phyloP scores from a whole-genome alignment of 2,797 vertebrate genomes.

The Dryobates pubescens region DNA sequence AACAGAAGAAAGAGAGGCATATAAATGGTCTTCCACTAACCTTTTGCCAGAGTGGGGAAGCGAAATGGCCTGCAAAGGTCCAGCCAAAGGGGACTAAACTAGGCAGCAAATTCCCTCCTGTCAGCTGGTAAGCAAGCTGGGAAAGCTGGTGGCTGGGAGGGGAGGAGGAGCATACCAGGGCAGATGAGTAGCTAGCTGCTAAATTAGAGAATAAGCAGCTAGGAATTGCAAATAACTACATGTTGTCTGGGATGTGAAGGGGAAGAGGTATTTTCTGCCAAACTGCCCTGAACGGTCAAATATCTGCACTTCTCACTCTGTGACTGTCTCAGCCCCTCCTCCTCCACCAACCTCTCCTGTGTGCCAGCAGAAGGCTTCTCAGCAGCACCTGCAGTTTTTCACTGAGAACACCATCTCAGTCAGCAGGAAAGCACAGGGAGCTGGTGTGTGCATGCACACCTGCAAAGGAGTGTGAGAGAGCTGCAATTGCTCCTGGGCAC shows the following conservation, averaged over 20 bases:
- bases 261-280: not conserved
- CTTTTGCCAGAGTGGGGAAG: not conserved
- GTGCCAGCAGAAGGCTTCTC: not conserved
- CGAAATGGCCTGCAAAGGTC: not conserved
- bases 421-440: not conserved
- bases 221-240: slow-evolving; percentile 46
- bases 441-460: not conserved
- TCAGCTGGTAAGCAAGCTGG: not conserved
- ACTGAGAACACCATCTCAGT: not conserved
- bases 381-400: not conserved
- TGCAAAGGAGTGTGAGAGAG: not conserved
- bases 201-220: not conserved
- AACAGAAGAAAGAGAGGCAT: not conserved
- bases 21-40: slow-evolving; percentile 38
- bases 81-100: not conserved
- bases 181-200: not conserved
- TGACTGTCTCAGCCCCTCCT: not conserved
- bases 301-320: not conserved
- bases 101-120: not conserved
- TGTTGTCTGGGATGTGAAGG: not conserved
- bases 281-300: not conserved
- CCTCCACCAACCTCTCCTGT: not conserved
- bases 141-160: not conserved
- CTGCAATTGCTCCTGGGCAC: rapidly evolving
- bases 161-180: not conserved